phyloP scores from a whole-genome alignment of 2,888 invertebrate species.

The Tanypteryx hageni region DNA sequence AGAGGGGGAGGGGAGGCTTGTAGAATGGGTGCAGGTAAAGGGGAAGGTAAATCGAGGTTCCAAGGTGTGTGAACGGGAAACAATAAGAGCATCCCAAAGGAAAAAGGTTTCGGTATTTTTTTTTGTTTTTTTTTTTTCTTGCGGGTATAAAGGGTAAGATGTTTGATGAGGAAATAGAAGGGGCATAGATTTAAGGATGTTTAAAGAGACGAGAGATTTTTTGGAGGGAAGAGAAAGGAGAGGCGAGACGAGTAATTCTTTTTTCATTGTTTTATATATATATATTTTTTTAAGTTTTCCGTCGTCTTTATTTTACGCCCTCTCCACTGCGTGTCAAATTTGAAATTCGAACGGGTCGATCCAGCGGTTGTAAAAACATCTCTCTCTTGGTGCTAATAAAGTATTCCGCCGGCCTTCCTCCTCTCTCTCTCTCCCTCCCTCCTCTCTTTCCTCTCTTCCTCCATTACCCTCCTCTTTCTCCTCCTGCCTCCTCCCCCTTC shows the following conservation, averaged over 20 bases:
- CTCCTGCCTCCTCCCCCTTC: neutral
- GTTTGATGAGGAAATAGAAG: neutral
- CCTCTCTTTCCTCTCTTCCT: conserved; percentile 1
- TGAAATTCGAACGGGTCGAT: neutral
- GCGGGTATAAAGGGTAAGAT: neutral
- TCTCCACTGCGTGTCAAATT: neutral
- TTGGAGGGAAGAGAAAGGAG: neutral
- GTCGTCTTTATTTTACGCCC: neutral
- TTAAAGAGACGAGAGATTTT: neutral
- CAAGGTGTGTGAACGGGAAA: neutral
- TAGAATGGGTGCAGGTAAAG: conserved; percentile 9
- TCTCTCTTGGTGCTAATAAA: neutral
- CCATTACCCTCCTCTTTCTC: neutral
- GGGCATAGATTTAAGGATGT: neutral
- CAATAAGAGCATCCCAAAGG: neutral
- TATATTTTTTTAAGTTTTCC: neutral
- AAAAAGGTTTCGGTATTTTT: neutral
- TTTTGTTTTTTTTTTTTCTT: neutral
- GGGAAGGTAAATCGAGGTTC: neutral
- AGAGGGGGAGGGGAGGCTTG: conserved; percentile 28
- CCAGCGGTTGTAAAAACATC: neutral
- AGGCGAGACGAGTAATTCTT: neutral
- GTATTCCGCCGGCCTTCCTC: neutral
- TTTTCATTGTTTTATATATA: neutral
- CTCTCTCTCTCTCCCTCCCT: conserved; percentile 7